Conservation (phyloP, 2,113 vertebrate genomes). For the Ivindomyrus marchei region DNA sequence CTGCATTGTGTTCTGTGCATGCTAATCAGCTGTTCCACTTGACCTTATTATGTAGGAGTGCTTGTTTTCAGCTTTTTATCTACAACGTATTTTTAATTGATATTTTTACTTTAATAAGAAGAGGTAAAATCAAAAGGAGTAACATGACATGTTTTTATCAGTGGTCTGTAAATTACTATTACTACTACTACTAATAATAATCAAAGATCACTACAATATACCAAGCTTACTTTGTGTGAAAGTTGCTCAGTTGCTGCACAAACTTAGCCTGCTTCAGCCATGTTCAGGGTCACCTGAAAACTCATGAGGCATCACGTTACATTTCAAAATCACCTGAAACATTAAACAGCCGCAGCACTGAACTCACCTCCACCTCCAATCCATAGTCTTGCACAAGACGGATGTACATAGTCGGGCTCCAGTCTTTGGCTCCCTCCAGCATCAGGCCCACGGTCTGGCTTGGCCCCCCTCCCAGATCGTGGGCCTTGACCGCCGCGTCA, state of each 20-base stretch:
- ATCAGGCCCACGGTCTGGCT: slow-evolving; percentile 76
- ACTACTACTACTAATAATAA: neutral
- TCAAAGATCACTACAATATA: neutral
- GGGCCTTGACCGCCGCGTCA: slow-evolving; percentile 65
- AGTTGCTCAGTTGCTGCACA: neutral
- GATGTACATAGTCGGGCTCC: slow-evolving; percentile 92
- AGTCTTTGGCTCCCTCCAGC: slow-evolving; percentile 81
- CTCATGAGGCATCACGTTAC: neutral
- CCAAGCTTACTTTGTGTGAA: neutral
- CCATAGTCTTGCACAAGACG: slow-evolving; percentile 94
- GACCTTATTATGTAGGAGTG: neutral
- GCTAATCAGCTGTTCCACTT: neutral
- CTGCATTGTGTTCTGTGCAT: neutral
- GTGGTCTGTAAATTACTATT: neutral
- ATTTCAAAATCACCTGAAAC: neutral
- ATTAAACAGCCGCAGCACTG: neutral
- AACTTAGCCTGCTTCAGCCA: neutral
- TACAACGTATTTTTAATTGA: neutral
- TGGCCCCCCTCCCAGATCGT: slow-evolving; percentile 63
- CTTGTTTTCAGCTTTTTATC: neutral
- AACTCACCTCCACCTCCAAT: slow-evolving; percentile 81
- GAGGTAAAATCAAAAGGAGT: neutral
- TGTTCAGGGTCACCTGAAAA: neutral
- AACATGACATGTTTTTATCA: neutral
- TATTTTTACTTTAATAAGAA: neutral